phyloP scores from a whole-genome alignment of 37 sponge, comb jelly and placozoan genomes.

The Aplysina aerophoba region DNA sequence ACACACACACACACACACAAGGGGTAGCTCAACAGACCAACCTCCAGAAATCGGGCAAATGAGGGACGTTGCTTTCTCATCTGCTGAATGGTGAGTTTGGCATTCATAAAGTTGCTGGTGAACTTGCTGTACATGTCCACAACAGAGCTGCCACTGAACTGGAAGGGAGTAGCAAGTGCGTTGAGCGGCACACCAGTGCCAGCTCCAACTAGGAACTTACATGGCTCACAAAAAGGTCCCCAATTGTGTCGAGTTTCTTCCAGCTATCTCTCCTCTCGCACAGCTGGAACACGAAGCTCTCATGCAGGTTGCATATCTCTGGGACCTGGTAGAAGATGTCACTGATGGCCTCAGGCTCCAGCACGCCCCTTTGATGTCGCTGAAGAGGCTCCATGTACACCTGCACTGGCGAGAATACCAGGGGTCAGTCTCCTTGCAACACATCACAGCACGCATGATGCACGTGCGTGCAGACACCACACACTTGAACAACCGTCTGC shows the following conservation, averaged over 20 bases:
- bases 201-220: slow-evolving; percentile 41
- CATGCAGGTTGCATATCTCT: slow-evolving; percentile 60
- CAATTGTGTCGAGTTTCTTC: slow-evolving; percentile 58
- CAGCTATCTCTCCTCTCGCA: slow-evolving; percentile 45
- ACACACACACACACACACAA: background rate
- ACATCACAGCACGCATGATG: background rate
- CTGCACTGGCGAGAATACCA: slow-evolving; percentile 8
- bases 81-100: slow-evolving; percentile 65
- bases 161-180: background rate
- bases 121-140: slow-evolving; percentile 47
- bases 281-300: slow-evolving; percentile 63
- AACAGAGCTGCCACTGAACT: background rate
- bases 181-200: background rate
- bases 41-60: slow-evolving; percentile 81
- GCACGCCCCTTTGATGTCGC: slow-evolving; percentile 35
- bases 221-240: slow-evolving; percentile 79
- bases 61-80: slow-evolving; percentile 56
- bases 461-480: background rate
- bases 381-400: slow-evolving; percentile 67
- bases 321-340: slow-evolving; percentile 89
- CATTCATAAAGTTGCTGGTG: slow-evolving; percentile 79
- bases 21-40: slow-evolving; percentile 8
- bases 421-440: too few relatives aligned
- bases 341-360: slow-evolving; percentile 47
- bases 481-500: slow-evolving; percentile 43